Evolutionary conservation across 2,113 vertebrate species (phyloP).

Genomic region (Amazona guildingii): DNA sequence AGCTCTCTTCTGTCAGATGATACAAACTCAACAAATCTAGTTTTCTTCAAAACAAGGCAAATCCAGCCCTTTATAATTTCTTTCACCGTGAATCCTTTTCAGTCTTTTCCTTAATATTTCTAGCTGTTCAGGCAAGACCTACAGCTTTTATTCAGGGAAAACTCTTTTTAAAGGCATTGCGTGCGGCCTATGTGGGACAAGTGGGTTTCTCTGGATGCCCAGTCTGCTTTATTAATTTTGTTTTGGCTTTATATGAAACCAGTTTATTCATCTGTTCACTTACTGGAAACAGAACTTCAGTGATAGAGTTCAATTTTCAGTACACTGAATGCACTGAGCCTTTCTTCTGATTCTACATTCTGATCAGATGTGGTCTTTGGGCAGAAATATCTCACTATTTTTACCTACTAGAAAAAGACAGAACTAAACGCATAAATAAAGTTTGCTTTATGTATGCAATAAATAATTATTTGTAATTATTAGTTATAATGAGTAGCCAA

Average conservation of each 20-base stretch:
- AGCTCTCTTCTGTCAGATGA: background rate
- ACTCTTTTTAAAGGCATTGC: background rate
- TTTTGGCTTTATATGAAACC: background rate
- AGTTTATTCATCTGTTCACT: background rate
- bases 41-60: background rate
- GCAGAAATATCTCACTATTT: background rate
- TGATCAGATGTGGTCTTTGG: background rate
- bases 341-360: background rate
- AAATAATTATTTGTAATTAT: background rate
- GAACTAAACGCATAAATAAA: background rate
- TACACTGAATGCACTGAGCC: fast-evolving
- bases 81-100: background rate
- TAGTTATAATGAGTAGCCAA: background rate
- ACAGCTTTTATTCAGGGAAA: background rate
- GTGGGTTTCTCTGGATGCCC: background rate
- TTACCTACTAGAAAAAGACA: background rate
- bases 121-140: background rate
- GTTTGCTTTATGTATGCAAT: background rate
- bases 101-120: background rate
- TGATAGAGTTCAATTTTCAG: background rate
- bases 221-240: background rate
- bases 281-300: background rate
- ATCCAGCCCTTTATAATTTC: background rate
- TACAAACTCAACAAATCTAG: background rate
- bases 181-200: background rate